A percentile compares a stretch with the other conserved stretches of the same genome.
These are phyloP conservation scores for Jaculus jaculus DNA, from an alignment of 2,113 vertebrate species.

Conservation along the genomic window DNA sequence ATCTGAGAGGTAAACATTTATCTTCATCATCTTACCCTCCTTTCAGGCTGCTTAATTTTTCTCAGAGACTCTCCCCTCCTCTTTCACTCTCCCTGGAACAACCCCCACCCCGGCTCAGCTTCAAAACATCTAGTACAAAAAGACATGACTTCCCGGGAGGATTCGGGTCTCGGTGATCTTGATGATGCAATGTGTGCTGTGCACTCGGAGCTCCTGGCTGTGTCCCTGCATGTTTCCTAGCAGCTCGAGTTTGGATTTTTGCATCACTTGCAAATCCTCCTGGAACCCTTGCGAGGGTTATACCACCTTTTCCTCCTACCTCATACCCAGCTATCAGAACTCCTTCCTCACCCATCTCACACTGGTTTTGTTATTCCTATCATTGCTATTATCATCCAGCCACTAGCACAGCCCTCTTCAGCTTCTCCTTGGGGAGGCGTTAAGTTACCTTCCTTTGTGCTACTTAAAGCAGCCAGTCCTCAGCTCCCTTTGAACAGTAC, in stretches of 20 bases:
- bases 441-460: slow-evolving; percentile 64
- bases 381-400: slow-evolving; percentile 40
- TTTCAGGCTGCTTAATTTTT: slow-evolving; percentile 61
- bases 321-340: background rate
- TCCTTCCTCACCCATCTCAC: background rate
- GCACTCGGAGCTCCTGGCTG: background rate
- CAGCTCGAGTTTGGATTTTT: background rate
- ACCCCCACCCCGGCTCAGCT: slow-evolving; percentile 62
- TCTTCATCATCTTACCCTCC: slow-evolving; percentile 71
- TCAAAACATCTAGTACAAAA: slow-evolving; percentile 56
- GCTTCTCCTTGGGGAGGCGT: slow-evolving; percentile 65
- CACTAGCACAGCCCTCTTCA: background rate
- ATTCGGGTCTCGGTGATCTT: background rate
- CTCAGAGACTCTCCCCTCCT: slow-evolving; percentile 69
- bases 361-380: slow-evolving; percentile 31
- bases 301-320: background rate
- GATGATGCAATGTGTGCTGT: background rate
- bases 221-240: background rate
- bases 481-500: slow-evolving; percentile 21
- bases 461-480: slow-evolving; percentile 57
- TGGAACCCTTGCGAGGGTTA: slow-evolving; percentile 22
- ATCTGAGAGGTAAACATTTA: slow-evolving; percentile 64
- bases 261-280: slow-evolving; percentile 19
- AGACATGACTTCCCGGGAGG: slow-evolving; percentile 30
- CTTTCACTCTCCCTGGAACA: slow-evolving; percentile 59